These are phyloP conservation scores for Folsomia candida DNA, from an alignment of 2,888 invertebrate species.

Conservation along the genomic window DNA sequence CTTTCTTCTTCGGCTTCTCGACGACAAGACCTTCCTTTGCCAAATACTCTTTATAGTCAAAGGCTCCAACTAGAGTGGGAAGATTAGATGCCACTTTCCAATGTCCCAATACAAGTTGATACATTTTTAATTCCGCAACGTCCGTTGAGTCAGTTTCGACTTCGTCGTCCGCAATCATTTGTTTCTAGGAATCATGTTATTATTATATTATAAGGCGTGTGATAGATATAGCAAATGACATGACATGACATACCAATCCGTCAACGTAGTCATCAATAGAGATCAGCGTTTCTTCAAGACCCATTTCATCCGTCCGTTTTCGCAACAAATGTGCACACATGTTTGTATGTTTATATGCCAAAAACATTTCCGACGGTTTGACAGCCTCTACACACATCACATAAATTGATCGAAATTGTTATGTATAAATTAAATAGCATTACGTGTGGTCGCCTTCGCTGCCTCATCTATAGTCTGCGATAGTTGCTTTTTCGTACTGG, in stretches of 20 bases:
- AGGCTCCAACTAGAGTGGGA: background rate
- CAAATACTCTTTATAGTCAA: slow-evolving; percentile 15
- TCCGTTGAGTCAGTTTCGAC: background rate
- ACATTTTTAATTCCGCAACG: background rate
- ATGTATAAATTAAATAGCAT: background rate
- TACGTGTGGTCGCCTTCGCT: too few relatives aligned
- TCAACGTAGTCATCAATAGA: slow-evolving; percentile 10
- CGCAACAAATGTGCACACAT: slow-evolving; percentile 17
- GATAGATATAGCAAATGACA: too few relatives aligned
- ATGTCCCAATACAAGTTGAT: background rate
- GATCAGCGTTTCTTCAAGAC: background rate
- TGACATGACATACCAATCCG: slow-evolving; percentile 12
- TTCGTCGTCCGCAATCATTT: background rate
- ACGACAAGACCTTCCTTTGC: background rate
- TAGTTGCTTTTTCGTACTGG: too few relatives aligned
- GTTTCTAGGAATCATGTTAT: background rate
- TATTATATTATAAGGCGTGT: background rate
- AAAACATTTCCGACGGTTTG: background rate
- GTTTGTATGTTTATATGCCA: slow-evolving; percentile 21
- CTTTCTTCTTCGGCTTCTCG: background rate
- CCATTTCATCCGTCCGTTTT: slow-evolving; percentile 2
- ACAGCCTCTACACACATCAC: background rate
- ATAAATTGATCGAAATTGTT: background rate
- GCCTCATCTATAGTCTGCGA: too few relatives aligned
- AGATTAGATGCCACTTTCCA: slow-evolving; percentile 1